phyloP scores from a whole-genome alignment of 2,888 invertebrate species.

The Ornithoptera priamus region DNA sequence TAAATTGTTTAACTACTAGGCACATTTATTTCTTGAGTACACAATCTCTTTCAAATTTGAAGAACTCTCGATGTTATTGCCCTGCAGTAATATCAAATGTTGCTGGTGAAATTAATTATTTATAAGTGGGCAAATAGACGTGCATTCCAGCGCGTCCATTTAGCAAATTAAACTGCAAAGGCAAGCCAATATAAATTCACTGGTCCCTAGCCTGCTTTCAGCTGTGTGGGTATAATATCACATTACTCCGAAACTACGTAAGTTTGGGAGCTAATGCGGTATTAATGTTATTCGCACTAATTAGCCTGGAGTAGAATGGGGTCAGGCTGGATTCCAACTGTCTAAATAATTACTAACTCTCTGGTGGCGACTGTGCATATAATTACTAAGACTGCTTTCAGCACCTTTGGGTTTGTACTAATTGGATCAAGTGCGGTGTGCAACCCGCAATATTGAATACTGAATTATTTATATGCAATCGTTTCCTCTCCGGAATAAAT shows the following conservation, averaged over 20 bases:
- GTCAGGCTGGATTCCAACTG: conserved; percentile 61
- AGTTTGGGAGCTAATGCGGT: conserved; percentile 57
- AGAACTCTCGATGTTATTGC: too few relatives aligned
- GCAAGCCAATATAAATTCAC: conserved; percentile 23
- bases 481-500: background rate
- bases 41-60: too few relatives aligned
- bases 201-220: conserved; percentile 10
- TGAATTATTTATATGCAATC: conserved; percentile 7
- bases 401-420: conserved; percentile 30
- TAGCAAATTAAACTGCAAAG: conserved; percentile 21
- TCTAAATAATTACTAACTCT: conserved; percentile 64
- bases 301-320: conserved; percentile 57
- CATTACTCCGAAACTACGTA: conserved; percentile 32
- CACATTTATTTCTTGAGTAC: too few relatives aligned
- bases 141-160: conserved; percentile 4
- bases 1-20: too few relatives aligned
- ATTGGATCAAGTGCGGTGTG: conserved; percentile 29
- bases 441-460: conserved; percentile 4
- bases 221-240: conserved; percentile 24
- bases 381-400: conserved; percentile 33
- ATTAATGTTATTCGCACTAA: conserved; percentile 67
- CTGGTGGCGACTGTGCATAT: conserved; percentile 40
- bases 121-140: background rate
- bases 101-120: background rate
- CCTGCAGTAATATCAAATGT: background rate